Percentiles rank a stretch among this genome's conserved stretches.
Evolutionary conservation across 1,140 invertebrate genomes (phyloP).

Genomic region (Drosophila nebulosa): DNA sequence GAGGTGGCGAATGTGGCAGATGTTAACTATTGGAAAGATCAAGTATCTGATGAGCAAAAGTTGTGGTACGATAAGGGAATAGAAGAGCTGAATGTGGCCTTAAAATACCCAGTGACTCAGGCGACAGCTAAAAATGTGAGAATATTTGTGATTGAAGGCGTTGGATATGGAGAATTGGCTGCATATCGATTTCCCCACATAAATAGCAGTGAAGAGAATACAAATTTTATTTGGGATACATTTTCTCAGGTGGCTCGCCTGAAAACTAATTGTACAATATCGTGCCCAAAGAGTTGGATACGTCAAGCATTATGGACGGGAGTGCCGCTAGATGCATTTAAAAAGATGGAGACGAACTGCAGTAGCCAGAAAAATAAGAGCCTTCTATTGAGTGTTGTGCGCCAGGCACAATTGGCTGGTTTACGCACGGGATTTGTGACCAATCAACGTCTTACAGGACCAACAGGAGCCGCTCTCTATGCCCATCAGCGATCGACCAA

Average conservation of each 20-base stretch:
- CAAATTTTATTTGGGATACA: slow-evolving; percentile 47
- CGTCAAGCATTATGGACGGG: slow-evolving; percentile 46
- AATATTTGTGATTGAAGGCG: slow-evolving; percentile 47
- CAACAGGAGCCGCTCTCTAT: slow-evolving; percentile 48
- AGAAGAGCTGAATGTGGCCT: slow-evolving; percentile 44
- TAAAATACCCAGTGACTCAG: slow-evolving; percentile 1
- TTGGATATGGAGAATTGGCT: slow-evolving; percentile 39
- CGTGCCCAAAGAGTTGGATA: slow-evolving; percentile 34
- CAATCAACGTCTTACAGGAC: slow-evolving; percentile 50
- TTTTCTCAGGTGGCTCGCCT: slow-evolving; percentile 45
- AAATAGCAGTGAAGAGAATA: background rate
- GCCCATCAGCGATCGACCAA: slow-evolving; percentile 12
- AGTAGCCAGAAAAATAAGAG: slow-evolving; percentile 5
- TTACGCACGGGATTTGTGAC: slow-evolving; percentile 67
- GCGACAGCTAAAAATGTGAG: slow-evolving; percentile 23
- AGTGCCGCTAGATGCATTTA: slow-evolving; percentile 17
- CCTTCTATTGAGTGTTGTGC: slow-evolving; percentile 37
- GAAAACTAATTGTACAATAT: slow-evolving; percentile 51
- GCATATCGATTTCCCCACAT: slow-evolving; percentile 13
- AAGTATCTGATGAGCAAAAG: slow-evolving; percentile 42
- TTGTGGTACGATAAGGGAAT: slow-evolving; percentile 65
- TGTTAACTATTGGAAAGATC: slow-evolving; percentile 67
- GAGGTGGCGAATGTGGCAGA: slow-evolving; percentile 60
- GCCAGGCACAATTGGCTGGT: slow-evolving; percentile 52
- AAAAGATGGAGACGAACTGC: background rate